Evolutionary conservation across 2,113 vertebrate genomes (phyloP).

Genomic region (Corythornis cristatus): DNA sequence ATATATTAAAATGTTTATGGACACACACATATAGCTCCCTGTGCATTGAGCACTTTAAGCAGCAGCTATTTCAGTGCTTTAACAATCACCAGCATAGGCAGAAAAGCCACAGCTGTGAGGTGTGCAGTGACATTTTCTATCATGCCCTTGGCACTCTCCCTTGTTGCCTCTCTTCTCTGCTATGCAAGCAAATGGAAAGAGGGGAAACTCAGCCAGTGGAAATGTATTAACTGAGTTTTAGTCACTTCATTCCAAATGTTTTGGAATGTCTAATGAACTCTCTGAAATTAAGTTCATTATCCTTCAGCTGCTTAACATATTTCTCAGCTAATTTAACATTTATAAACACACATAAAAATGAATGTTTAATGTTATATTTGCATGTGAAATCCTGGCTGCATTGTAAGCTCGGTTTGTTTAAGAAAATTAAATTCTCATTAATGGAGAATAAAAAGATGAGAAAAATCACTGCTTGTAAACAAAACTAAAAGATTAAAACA

Average conservation of each 20-base stretch:
- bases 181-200: not conserved
- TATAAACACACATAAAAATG: not conserved
- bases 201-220: not conserved
- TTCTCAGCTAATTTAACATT: conserved; percentile 42
- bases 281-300: not conserved
- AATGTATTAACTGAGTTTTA: not conserved
- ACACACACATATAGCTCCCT: not conserved
- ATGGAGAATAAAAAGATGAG: not conserved
- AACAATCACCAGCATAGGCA: not conserved
- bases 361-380: conserved; percentile 20
- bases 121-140: not conserved
- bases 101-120: not conserved
- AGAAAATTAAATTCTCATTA: not conserved
- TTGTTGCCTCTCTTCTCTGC: not conserved
- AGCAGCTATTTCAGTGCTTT: not conserved
- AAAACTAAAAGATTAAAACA: not conserved
- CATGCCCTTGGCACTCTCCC: not conserved
- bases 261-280: conserved; percentile 12
- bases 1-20: not conserved
- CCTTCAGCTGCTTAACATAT: conserved; percentile 13
- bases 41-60: not conserved
- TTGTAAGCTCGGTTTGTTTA: not conserved
- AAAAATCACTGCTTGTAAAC: not conserved
- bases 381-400: not conserved
- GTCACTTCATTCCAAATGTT: conserved; percentile 6